Conservation (phyloP, 2,113 vertebrate species). For the Danionella cerebrum region DNA sequence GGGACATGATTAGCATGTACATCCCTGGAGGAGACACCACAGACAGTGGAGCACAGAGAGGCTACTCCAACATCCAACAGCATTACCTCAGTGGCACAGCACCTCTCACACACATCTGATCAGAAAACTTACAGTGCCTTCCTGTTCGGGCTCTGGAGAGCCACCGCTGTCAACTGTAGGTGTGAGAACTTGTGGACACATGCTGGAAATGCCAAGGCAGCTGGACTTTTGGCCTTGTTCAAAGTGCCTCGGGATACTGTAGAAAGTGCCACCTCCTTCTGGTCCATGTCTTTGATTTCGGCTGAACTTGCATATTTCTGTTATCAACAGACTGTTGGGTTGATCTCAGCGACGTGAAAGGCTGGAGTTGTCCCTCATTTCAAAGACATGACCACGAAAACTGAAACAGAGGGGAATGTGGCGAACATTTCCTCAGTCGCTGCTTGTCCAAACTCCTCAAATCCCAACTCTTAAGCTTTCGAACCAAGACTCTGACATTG, state of each 20-base stretch:
- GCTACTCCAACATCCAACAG: conserved; percentile 47
- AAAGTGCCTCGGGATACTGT: conserved; percentile 15
- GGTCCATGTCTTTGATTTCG: conserved; percentile 12
- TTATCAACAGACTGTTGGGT: neutral
- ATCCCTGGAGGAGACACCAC: conserved; percentile 39
- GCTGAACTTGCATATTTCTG: neutral
- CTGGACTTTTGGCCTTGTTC: conserved; percentile 13
- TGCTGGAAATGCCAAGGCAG: conserved; percentile 6
- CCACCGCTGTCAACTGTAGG: neutral
- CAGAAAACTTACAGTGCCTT: neutral
- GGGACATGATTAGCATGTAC: conserved; percentile 50
- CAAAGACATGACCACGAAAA: neutral
- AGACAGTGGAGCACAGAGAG: conserved; percentile 48
- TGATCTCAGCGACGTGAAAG: neutral
- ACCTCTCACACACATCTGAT: conserved; percentile 48
- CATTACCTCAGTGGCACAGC: conserved; percentile 39
- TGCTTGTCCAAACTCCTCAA: conserved; percentile 12
- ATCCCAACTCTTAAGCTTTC: neutral
- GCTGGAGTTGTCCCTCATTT: neutral
- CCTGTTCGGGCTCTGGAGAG: neutral
- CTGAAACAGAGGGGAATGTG: neutral
- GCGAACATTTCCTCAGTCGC: conserved; percentile 12
- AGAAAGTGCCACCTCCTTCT: neutral
- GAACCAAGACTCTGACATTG: conserved; percentile 8
- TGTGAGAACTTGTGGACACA: conserved; percentile 7